Base-by-base conservation (phyloP, 2,888 invertebrate species). In the Chymomyza caudatula region DNA sequence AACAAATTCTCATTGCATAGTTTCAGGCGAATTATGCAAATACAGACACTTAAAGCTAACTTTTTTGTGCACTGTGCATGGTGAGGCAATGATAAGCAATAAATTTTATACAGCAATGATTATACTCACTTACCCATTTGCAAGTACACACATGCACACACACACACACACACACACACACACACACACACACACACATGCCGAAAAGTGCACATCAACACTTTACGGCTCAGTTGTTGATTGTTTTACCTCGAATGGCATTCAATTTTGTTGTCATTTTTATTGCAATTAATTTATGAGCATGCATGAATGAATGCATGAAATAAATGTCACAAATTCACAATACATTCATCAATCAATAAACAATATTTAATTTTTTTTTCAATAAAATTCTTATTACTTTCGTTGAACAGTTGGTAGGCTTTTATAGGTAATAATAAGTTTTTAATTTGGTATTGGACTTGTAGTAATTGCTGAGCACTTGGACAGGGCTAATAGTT, bases 241-340 rank as follows among this genome's bases (percentile, higher is more conserved):
- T 11, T 11, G 29, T 37, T 37, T 37, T 37, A 1, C 11, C 0
- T 25, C 20, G 57, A 1, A 17, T 23, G 6, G 5, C 2, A 1
- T 5, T 29, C 17, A 53, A n/a, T 17, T 57, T 20, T 43, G 29
- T 67, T 72, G 65, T 65, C 47, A 60, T 66, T 57, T 75, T 75
- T 64, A 78, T 78, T 25, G 65, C 71, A 78, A 78, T 78, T 78
- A 75, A 78, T 78, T 78, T 75, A 76, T 81, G 75, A 64, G 25
- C 64, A 71, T 64, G 77, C 74, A 69, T 69, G 75, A 77, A 67
- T 77, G 77, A 63, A 64, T 70, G 17, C 67, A 76, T 73, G 70
- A 73, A 37, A 78, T 75, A 78, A 78, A 81, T 81, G 78, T 75
- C 78, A 78, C 65, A 78, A 78, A 63, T 73, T 71, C 68, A 66